These are phyloP conservation scores for Penaeus monodon DNA, from an alignment of 2,888 invertebrate genomes.

Conservation along the genomic window DNA sequence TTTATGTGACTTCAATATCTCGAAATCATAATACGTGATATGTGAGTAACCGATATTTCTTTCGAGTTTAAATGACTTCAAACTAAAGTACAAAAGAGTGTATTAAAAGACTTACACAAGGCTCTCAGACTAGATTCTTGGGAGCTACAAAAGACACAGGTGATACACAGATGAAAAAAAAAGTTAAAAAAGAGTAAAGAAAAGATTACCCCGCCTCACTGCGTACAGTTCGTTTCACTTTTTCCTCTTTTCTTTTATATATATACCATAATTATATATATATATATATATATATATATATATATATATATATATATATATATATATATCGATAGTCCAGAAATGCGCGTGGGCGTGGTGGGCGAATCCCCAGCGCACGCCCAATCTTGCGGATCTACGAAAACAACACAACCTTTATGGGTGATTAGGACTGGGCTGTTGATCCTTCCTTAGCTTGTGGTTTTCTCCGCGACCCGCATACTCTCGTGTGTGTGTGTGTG, in stretches of 20 bases:
- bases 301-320: neutral
- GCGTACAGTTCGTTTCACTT: neutral
- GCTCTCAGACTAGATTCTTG: too few species aligned
- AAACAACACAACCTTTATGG: conserved; percentile 26
- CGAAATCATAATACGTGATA: too few species aligned
- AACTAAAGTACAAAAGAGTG: too few species aligned
- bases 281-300: neutral
- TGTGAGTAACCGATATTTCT: too few species aligned
- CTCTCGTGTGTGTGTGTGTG: conserved; percentile 13
- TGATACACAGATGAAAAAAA: too few species aligned
- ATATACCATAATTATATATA: neutral
- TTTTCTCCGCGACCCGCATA: neutral
- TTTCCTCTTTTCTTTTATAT: too few species aligned
- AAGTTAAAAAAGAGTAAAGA: too few species aligned
- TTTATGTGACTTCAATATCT: too few species aligned
- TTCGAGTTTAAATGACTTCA: too few species aligned
- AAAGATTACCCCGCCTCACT: too few species aligned
- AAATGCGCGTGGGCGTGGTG: neutral
- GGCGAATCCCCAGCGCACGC: neutral
- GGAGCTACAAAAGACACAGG: too few species aligned
- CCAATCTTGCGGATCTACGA: conserved; percentile 29
- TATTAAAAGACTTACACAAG: too few species aligned
- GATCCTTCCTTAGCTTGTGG: neutral
- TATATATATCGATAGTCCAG: neutral
- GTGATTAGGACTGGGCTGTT: conserved; percentile 18